These are phyloP conservation scores for Chlorodrepanis virens DNA, from an alignment of 2,113 vertebrate species.

Conservation along the genomic window DNA sequence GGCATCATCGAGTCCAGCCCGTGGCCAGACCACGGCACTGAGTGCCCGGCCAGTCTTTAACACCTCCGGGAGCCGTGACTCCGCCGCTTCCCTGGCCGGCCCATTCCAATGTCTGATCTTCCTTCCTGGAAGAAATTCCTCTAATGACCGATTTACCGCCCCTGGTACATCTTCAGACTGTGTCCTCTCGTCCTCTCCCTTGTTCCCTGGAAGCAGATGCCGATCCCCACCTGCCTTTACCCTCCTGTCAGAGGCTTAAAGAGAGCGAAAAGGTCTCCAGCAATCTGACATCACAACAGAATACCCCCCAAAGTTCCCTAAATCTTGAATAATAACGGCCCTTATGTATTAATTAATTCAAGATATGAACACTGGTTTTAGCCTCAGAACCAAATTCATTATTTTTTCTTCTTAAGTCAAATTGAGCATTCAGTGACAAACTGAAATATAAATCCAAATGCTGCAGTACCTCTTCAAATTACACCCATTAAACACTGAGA, in stretches of 20 bases:
- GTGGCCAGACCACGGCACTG: rapidly evolving
- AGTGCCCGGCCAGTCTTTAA: rapidly evolving
- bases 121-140: neutral
- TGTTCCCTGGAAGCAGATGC: no score
- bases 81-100: neutral
- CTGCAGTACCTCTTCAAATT: neutral
- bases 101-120: rapidly evolving
- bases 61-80: neutral
- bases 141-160: rapidly evolving
- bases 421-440: neutral
- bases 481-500: neutral
- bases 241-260: no score
- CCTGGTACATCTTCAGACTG: rapidly evolving
- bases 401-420: neutral
- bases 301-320: neutral
- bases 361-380: neutral
- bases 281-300: neutral
- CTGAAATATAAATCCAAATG: neutral
- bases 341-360: neutral
- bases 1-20: neutral
- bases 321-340: no score
- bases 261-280: no score
- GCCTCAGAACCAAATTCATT: neutral
- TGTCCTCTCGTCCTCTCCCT: no score
- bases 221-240: rapidly evolving